A percentile compares a stretch with the other conserved stretches of the same genome.
Conservation (phyloP, 2,113 vertebrate species). For the Nycticryphes semicollaris region DNA sequence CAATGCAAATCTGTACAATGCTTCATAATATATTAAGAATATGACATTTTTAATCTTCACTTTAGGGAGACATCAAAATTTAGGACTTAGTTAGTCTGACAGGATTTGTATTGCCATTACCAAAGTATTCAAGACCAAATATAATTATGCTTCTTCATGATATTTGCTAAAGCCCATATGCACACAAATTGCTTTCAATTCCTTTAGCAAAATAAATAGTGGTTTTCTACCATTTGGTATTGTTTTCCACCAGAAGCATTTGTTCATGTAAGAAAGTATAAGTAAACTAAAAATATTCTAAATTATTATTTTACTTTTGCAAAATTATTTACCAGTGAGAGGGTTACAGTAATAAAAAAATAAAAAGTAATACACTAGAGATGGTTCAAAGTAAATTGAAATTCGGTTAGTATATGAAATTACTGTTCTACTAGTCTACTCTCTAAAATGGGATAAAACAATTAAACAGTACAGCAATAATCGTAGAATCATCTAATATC, state of each 20-base stretch:
- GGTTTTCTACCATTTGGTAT: background rate
- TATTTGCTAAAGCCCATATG: background rate
- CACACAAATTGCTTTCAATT: background rate
- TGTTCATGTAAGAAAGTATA: background rate
- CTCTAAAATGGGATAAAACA: background rate
- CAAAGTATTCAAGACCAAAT: slow-evolving; percentile 8
- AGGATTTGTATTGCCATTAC: slow-evolving; percentile 19
- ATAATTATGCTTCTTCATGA: slow-evolving; percentile 1
- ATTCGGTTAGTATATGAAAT: background rate
- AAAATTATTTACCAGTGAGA: background rate
- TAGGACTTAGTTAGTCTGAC: slow-evolving; percentile 30
- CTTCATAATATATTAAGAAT: slow-evolving; percentile 29
- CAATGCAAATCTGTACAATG: slow-evolving; percentile 1
- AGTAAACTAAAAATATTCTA: background rate
- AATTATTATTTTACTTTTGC: background rate
- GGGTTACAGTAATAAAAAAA: background rate
- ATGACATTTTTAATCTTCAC: slow-evolving; percentile 47
- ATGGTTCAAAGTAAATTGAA: background rate
- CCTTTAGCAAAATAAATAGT: background rate
- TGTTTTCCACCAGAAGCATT: background rate
- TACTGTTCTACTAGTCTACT: background rate
- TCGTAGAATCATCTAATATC: background rate
- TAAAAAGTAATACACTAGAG: background rate
- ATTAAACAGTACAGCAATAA: background rate
- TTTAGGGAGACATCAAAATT: slow-evolving; percentile 34